Percentiles rank a stretch among this genome's conserved stretches.
These are phyloP conservation scores for Pampus argenteus DNA, from an alignment of 2,797 vertebrate genomes.

Conservation along the genomic window DNA sequence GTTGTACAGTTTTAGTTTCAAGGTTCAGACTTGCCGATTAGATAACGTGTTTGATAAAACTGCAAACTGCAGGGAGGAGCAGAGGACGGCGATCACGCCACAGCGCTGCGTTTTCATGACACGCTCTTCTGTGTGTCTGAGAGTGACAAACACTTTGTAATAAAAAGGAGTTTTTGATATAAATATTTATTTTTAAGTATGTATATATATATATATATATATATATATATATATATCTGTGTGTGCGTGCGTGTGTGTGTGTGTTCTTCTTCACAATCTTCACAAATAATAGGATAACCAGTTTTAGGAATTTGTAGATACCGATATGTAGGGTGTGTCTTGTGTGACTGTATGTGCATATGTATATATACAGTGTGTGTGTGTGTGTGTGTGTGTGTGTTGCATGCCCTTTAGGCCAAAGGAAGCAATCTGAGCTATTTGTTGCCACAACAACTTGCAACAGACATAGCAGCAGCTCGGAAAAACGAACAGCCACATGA, in stretches of 20 bases:
- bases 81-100: constrained; percentile 44
- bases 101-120: constrained; percentile 46
- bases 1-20: constrained; percentile 68
- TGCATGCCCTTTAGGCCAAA: constrained; percentile 18
- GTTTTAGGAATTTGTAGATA: neutral
- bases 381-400: constrained; percentile 16
- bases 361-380: neutral
- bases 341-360: neutral
- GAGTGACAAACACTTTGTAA: neutral
- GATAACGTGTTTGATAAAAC: constrained; percentile 79
- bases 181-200: neutral
- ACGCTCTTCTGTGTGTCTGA: neutral
- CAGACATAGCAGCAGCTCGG: constrained; percentile 29
- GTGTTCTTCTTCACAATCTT: neutral
- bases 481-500: constrained; percentile 33
- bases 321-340: neutral
- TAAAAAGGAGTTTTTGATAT: neutral
- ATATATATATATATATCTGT: neutral
- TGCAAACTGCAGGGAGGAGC: constrained; percentile 58
- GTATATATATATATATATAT: neutral
- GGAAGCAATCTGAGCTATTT: constrained; percentile 28
- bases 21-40: constrained; percentile 76
- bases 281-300: neutral
- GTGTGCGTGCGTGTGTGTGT: neutral
- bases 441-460: constrained; percentile 58